A percentile compares a stretch with the other conserved stretches of the same genome.
Evolutionary conservation across 2,113 vertebrate species (phyloP).

Genomic region (Paracanthobrama guichenoti): DNA sequence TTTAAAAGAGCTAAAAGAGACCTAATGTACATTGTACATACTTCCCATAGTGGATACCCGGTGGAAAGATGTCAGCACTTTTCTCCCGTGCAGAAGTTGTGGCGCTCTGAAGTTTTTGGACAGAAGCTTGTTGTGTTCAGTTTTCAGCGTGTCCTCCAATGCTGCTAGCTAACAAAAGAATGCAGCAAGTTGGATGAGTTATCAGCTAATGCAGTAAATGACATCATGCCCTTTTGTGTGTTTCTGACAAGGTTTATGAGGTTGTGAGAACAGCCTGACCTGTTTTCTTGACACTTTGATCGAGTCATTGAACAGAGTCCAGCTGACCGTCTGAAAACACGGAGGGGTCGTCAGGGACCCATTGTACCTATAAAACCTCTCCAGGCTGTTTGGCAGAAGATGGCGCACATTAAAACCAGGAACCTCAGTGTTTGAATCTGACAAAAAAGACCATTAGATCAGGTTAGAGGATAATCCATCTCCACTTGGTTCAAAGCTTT

Average conservation of each 20-base stretch:
- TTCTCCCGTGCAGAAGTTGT: constrained; percentile 59
- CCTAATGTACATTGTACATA: constrained; percentile 32
- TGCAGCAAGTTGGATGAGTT: not conserved
- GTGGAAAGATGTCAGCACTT: constrained; percentile 59
- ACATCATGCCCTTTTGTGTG: not conserved
- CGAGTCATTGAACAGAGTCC: constrained; percentile 86
- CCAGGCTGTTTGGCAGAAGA: constrained; percentile 78
- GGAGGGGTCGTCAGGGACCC: constrained; percentile 87
- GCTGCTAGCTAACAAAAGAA: constrained; percentile 53
- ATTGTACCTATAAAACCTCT: constrained; percentile 80
- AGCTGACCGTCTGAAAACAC: constrained; percentile 82
- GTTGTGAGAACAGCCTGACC: constrained; percentile 61
- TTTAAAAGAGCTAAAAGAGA: not conserved
- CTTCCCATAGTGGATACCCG: not conserved
- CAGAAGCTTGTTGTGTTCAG: constrained; percentile 52
- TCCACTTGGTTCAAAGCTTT: no score
- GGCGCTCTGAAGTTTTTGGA: constrained; percentile 61
- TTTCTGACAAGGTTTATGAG: not conserved
- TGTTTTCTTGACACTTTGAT: constrained; percentile 76
- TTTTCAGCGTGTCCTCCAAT: constrained; percentile 62
- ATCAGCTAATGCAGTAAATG: not conserved
- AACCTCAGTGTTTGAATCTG: constrained; percentile 73
- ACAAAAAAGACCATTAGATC: not conserved
- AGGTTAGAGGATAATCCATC: not conserved
- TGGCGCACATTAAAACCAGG: constrained; percentile 79